These are phyloP conservation scores for Eugnorisma glareosa DNA, from an alignment of 2,888 invertebrate genomes.

Conservation along the genomic window DNA sequence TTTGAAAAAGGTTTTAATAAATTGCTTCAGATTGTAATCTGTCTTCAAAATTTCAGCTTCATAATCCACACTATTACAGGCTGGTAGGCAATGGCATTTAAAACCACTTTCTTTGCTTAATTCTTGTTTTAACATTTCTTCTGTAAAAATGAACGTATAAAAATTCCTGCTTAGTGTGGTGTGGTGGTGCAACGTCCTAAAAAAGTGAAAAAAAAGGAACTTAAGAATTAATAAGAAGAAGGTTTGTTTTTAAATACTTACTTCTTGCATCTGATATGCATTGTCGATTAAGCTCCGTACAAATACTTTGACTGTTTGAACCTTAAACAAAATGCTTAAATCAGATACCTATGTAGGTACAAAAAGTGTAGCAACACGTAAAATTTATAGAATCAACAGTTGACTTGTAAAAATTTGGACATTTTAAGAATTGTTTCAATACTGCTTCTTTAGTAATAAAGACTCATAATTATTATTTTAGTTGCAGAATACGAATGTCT, in stretches of 20 bases:
- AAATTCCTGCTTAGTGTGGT: not conserved
- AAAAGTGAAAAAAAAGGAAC: not conserved
- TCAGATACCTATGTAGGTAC: not conserved
- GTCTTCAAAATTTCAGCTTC: constrained; percentile 92
- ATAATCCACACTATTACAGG: constrained; percentile 91
- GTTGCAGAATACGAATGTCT: not conserved
- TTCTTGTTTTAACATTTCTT: constrained; percentile 45
- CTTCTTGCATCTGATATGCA: constrained; percentile 41
- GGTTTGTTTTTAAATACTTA: constrained; percentile 24
- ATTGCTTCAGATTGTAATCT: constrained; percentile 80
- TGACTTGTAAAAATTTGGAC: not conserved
- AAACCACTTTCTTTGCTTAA: not conserved
- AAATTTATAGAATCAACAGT: not conserved
- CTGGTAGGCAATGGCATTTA: constrained; percentile 69
- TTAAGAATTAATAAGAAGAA: not conserved
- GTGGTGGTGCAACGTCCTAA: not conserved
- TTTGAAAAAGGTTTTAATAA: not conserved
- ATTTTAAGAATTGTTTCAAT: not conserved
- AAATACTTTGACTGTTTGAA: constrained; percentile 36
- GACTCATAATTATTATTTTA: not conserved
- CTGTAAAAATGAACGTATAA: constrained; percentile 43
- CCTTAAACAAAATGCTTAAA: constrained; percentile 31
- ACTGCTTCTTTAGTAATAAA: not conserved
- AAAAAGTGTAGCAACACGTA: not conserved
- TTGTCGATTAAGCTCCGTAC: not conserved